A percentile compares a stretch with the other conserved stretches of the same genome.
Conservation (phyloP, 2,888 invertebrate species). For the Dromius quadrimaculatus region DNA sequence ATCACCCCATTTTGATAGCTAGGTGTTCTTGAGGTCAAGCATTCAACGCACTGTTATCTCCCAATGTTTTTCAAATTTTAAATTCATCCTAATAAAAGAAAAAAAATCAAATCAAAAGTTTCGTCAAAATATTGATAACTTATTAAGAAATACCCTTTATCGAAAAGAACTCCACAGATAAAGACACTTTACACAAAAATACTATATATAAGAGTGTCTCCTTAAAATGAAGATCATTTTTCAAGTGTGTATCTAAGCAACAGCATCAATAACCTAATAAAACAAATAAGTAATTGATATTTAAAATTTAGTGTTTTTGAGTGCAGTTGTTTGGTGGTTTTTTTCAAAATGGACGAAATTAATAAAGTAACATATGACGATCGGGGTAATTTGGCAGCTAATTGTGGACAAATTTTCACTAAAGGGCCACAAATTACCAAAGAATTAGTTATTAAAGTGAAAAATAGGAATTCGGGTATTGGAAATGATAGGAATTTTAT, state of each 20-base stretch:
- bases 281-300: too few species aligned
- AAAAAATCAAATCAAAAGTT: not conserved
- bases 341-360: constrained; percentile 25
- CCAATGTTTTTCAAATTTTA: not conserved
- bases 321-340: not conserved
- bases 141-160: not conserved
- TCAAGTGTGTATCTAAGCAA: not conserved
- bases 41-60: too few species aligned
- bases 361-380: constrained; percentile 2
- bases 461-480: constrained; percentile 56
- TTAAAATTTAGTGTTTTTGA: not conserved
- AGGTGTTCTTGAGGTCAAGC: too few species aligned
- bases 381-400: constrained; percentile 56
- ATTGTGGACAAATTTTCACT: constrained; percentile 62
- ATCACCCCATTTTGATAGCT: too few species aligned
- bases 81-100: not conserved
- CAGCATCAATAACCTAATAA: too few species aligned
- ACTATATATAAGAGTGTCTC: not conserved
- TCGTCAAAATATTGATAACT: not conserved
- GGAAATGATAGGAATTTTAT: constrained; percentile 60
- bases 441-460: constrained; percentile 62
- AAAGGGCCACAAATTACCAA: constrained; percentile 62
- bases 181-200: not conserved
- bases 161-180: not conserved
- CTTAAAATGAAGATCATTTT: not conserved